A percentile compares a stretch with the other conserved stretches of the same genome.
Evolutionary conservation across 1,140 invertebrate genomes (phyloP).

Genomic region (Hormaphis cornu): DNA sequence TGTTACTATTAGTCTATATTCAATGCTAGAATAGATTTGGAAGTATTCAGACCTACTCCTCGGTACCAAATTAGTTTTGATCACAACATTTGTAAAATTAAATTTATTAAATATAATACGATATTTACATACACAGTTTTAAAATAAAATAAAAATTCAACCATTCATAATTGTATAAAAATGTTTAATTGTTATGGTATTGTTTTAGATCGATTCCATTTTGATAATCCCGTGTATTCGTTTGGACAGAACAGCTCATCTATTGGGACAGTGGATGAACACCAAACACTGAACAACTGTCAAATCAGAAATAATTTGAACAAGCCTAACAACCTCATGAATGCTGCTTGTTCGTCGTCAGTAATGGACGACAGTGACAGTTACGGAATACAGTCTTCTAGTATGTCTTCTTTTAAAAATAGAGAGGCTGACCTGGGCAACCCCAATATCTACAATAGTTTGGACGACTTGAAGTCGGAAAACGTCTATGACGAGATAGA

Average conservation of each 20-base stretch:
- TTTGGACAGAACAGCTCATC: conserved; percentile 48
- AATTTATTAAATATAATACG: no score
- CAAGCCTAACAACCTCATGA: conserved; percentile 51
- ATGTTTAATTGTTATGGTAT: background rate
- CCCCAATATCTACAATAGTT: conserved; percentile 75
- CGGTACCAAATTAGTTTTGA: no score
- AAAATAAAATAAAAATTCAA: no score
- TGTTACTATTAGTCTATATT: no score
- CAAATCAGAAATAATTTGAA: conserved; percentile 56
- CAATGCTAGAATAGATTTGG: no score
- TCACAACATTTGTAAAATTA: no score
- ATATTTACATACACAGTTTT: no score
- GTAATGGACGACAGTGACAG: conserved; percentile 48
- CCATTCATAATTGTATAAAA: no score
- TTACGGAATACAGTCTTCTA: conserved; percentile 41
- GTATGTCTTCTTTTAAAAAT: conserved; percentile 57
- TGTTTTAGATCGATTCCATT: conserved; percentile 67
- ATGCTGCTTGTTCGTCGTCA: conserved; percentile 46
- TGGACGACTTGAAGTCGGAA: conserved; percentile 59
- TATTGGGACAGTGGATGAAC: conserved; percentile 35
- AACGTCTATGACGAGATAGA: conserved; percentile 89
- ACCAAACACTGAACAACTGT: conserved; percentile 45
- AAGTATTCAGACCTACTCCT: no score
- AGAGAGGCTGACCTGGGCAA: conserved; percentile 72
- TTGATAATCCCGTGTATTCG: conserved; percentile 86